A percentile compares a stretch with the other conserved stretches of the same genome.
Conservation (phyloP, 1,140 invertebrate genomes). For the Ips typographus region DNA sequence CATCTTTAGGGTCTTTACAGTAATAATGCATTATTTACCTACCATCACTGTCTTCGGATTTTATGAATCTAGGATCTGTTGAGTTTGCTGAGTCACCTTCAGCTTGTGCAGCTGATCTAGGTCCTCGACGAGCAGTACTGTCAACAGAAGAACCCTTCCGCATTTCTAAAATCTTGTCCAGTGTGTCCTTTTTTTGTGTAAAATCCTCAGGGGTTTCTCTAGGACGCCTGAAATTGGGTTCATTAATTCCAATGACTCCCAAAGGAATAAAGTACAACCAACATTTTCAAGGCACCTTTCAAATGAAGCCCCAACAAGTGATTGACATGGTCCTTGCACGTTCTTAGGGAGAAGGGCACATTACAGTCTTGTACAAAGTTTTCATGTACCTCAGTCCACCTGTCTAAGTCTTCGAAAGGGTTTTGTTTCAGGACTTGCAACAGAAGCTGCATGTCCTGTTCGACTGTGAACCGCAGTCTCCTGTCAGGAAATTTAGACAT, state of each 20-base stretch:
- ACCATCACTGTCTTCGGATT: conserved; percentile 27
- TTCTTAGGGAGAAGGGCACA: conserved; percentile 28
- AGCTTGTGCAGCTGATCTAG: background rate
- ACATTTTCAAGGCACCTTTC: conserved; percentile 22
- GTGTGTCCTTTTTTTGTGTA: conserved; percentile 8
- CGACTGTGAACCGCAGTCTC: conserved; percentile 25
- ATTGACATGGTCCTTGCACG: conserved; percentile 30
- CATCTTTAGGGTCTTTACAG: background rate
- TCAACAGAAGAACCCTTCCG: background rate
- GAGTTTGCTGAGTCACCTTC: background rate
- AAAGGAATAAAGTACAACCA: conserved; percentile 3
- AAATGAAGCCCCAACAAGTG: conserved; percentile 26
- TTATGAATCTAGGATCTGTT: conserved; percentile 1
- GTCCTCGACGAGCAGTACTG: background rate
- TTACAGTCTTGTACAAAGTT: conserved; percentile 32
- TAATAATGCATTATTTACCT: background rate
- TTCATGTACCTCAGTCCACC: conserved; percentile 29
- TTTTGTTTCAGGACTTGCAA: conserved; percentile 25
- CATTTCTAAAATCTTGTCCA: conserved; percentile 12
- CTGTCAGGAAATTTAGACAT: conserved; percentile 13
- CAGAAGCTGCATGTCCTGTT: conserved; percentile 28
- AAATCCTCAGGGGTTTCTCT: conserved; percentile 22
- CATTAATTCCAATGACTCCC: background rate
- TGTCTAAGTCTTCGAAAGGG: conserved; percentile 23
- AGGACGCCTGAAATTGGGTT: conserved; percentile 4